These are phyloP conservation scores for Ceratosolen solmsi DNA, from an alignment of 1,140 invertebrate species.

Conservation along the genomic window DNA sequence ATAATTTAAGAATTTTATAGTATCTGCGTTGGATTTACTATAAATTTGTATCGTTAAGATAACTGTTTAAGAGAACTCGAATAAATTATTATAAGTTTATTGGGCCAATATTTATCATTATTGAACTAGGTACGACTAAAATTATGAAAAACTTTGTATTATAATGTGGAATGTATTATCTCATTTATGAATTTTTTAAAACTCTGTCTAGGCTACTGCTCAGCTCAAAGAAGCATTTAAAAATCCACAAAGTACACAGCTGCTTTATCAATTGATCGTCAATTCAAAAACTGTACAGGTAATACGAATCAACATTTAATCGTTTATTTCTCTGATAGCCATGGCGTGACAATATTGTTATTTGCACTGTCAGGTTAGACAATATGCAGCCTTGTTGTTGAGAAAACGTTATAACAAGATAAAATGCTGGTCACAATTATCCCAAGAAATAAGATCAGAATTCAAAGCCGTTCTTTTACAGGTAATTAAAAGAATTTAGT, in stretches of 20 bases:
- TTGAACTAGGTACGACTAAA: too few species aligned
- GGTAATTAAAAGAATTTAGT: conserved; percentile 53
- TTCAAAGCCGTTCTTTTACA: conserved; percentile 64
- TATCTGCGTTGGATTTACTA: too few species aligned
- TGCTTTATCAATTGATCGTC: conserved; percentile 76
- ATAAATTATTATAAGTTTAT: too few species aligned
- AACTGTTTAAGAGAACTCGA: too few species aligned
- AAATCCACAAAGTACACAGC: conserved; percentile 75
- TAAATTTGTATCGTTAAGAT: too few species aligned
- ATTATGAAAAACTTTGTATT: too few species aligned
- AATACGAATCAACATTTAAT: neutral
- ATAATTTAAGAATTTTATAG: too few species aligned
- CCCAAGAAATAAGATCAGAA: conserved; percentile 65
- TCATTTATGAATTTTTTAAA: too few species aligned
- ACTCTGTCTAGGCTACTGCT: conserved; percentile 75
- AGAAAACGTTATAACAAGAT: conserved; percentile 76
- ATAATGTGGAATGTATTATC: too few species aligned
- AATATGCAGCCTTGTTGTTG: conserved; percentile 80
- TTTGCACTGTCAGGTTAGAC: conserved; percentile 75
- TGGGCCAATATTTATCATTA: too few species aligned
- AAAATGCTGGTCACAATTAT: conserved; percentile 77
- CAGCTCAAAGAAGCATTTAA: conserved; percentile 79
- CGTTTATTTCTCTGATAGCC: neutral
- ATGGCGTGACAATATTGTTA: conserved; percentile 2
- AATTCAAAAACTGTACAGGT: conserved; percentile 76